Percentiles rank a stretch among this genome's conserved stretches.
phyloP scores from a whole-genome alignment of 1,140 invertebrate genomes.

The Achatina immaculata region DNA sequence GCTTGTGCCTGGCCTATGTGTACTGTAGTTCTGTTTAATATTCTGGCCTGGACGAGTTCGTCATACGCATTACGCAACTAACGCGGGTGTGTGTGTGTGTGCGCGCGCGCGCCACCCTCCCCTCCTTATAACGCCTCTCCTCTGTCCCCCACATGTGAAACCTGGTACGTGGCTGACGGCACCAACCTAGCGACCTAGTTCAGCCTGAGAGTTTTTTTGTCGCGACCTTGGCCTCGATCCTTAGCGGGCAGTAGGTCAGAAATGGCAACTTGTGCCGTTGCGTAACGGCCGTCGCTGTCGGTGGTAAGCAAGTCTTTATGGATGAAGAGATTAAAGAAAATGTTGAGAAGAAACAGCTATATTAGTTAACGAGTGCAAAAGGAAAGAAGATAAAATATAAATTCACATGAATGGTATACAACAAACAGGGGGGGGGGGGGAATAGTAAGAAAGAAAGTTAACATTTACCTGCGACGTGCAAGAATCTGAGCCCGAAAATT shows the following conservation, averaged over 20 bases:
- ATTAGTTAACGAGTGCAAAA: too few species aligned
- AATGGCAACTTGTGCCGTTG: not conserved
- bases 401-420: too few species aligned
- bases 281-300: not conserved
- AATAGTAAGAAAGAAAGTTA: too few species aligned
- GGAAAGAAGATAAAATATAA: too few species aligned
- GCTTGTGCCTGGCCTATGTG: not conserved
- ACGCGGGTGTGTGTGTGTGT: too few species aligned
- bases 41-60: not conserved
- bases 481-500: too few species aligned
- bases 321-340: not conserved
- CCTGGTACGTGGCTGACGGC: not conserved
- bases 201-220: not conserved
- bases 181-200: slow-evolving; percentile 5
- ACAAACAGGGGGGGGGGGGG: too few species aligned
- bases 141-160: too few species aligned
- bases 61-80: not conserved
- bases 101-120: too few species aligned
- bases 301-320: not conserved
- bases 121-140: too few species aligned
- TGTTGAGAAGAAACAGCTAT: too few species aligned
- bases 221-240: slow-evolving; percentile 11
- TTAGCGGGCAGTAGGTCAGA: slow-evolving; percentile 1
- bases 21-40: not conserved
- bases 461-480: too few species aligned